Conservation (phyloP, 2,113 vertebrate genomes). For the Cichladusa arquata region DNA sequence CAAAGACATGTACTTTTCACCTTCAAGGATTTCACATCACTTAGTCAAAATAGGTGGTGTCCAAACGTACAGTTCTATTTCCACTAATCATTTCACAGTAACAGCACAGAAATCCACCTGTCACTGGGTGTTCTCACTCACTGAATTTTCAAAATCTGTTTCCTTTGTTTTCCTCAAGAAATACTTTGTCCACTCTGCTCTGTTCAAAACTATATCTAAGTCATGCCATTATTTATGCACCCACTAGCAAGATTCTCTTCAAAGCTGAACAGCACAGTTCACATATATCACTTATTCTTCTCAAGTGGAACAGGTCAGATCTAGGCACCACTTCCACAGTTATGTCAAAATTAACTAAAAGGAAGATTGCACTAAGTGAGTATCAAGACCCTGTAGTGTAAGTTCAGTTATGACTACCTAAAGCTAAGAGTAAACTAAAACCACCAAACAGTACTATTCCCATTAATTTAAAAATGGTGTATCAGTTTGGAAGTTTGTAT, state of each 20-base stretch:
- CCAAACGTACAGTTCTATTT: not conserved
- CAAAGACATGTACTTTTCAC: not conserved
- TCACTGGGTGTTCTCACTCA: not conserved
- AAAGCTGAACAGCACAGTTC: not conserved
- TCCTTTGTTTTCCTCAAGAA: not conserved
- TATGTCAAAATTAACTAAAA: not conserved
- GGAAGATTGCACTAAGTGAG: not conserved
- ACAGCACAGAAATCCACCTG: not conserved
- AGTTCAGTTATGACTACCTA: not conserved
- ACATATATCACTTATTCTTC: not conserved
- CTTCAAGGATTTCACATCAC: not conserved
- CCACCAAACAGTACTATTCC: not conserved
- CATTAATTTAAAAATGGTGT: not conserved
- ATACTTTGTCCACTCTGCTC: not conserved
- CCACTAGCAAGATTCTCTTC: not conserved
- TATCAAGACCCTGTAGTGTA: not conserved
- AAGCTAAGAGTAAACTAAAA: not conserved
- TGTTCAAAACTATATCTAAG: not conserved
- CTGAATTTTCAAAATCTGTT: not conserved
- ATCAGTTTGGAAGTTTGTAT: not conserved
- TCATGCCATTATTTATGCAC: not conserved
- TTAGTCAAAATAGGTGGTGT: not conserved
- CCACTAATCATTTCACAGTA: not conserved
- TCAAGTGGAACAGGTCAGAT: not conserved
- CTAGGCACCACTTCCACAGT: not conserved